These are phyloP conservation scores for Vulpes lagopus DNA, from an alignment of 2,113 vertebrate species.

Conservation along the genomic window DNA sequence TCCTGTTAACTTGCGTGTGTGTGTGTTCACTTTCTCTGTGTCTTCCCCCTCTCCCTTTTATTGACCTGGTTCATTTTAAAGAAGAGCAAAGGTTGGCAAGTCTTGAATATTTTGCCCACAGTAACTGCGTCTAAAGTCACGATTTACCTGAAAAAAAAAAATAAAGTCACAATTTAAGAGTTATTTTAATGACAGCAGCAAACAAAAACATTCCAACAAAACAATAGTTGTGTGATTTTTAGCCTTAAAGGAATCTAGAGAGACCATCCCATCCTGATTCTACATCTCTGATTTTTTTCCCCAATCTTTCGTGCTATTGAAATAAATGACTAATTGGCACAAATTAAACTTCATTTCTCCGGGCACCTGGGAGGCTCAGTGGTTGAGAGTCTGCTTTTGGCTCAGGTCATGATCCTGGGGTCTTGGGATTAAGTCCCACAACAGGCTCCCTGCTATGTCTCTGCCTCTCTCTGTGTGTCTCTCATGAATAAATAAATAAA, in stretches of 20 bases:
- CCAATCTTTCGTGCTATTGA: neutral
- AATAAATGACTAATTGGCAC: neutral
- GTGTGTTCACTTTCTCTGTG: neutral
- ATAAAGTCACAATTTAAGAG: neutral
- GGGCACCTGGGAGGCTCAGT: no score
- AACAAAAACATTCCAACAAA: slow-evolving; percentile 37
- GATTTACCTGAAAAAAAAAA: neutral
- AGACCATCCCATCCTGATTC: neutral
- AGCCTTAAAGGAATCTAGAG: slow-evolving; percentile 8
- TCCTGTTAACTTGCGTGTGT: neutral
- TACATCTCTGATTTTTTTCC: neutral
- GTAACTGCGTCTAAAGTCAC: neutral
- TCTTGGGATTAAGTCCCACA: no score
- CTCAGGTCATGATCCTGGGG: no score
- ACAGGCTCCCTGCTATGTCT: no score
- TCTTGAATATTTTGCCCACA: neutral
- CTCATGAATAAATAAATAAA: no score
- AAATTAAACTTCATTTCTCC: neutral
- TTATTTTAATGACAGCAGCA: slow-evolving; percentile 4
- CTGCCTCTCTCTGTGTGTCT: no score
- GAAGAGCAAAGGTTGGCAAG: neutral
- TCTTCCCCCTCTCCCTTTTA: neutral
- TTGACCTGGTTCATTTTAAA: neutral
- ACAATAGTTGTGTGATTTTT: neutral
- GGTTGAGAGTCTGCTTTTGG: no score